Percentiles rank a stretch among this genome's conserved stretches.
These are phyloP conservation scores for Andinoacara biseriatus DNA, from an alignment of 2,113 vertebrate genomes.

Conservation along the genomic window DNA sequence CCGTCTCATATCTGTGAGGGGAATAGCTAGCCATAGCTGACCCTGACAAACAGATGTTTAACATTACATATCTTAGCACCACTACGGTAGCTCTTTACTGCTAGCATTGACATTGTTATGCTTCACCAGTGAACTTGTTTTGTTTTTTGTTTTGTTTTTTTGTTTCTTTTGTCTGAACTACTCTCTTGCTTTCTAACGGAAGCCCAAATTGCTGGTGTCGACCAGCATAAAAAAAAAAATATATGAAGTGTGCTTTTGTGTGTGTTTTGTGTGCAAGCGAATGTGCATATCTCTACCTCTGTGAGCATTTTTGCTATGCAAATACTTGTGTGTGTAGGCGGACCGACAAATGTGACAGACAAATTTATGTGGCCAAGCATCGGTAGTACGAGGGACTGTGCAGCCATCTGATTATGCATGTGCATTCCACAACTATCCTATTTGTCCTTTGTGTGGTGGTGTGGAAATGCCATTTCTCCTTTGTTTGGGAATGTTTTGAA, in stretches of 20 bases:
- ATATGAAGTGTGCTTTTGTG: constrained; percentile 27
- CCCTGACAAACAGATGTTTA: constrained; percentile 56
- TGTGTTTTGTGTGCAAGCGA: neutral
- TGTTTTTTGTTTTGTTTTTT: too few species aligned
- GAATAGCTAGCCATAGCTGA: constrained; percentile 38
- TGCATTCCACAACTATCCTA: constrained; percentile 26
- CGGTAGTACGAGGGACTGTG: constrained; percentile 17
- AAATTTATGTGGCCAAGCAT: constrained; percentile 33
- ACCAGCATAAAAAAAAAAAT: constrained; percentile 33
- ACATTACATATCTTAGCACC: constrained; percentile 40
- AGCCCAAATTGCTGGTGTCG: neutral
- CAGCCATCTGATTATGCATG: constrained; percentile 35
- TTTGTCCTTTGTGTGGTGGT: constrained; percentile 47
- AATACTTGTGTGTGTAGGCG: constrained; percentile 15
- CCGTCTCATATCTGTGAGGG: constrained; percentile 45
- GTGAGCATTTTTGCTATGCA: constrained; percentile 1
- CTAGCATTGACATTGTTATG: constrained; percentile 19
- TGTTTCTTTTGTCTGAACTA: neutral
- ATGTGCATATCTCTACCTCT: neutral
- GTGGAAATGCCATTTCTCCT: constrained; percentile 56
- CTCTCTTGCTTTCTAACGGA: constrained; percentile 16
- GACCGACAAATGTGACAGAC: constrained; percentile 34
- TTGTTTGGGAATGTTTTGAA: constrained; percentile 73
- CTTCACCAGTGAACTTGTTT: constrained; percentile 9
- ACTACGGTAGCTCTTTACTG: constrained; percentile 30